Conservation (phyloP, 2,113 vertebrate species). For the Neotoma lepida region DNA sequence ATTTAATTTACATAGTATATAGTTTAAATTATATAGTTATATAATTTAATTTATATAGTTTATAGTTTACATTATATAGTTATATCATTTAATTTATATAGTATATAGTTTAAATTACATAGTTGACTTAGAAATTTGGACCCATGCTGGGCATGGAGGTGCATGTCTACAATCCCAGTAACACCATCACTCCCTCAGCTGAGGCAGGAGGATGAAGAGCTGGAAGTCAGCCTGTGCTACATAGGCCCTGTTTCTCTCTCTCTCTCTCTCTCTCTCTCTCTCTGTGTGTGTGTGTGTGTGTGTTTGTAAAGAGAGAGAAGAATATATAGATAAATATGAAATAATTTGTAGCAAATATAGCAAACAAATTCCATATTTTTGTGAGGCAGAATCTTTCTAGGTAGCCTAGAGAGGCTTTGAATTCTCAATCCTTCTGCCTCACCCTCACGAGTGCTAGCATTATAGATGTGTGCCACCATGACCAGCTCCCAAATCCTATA, state of each 20-base stretch:
- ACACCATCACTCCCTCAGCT: not conserved
- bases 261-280: too few species aligned
- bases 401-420: not conserved
- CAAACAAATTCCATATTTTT: not conserved
- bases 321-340: not conserved
- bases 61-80: too few species aligned
- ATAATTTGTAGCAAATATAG: not conserved
- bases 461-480: not conserved
- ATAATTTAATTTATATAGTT: too few species aligned
- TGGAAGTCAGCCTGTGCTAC: not conserved
- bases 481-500: not conserved
- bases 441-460: not conserved
- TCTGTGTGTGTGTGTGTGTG: too few species aligned
- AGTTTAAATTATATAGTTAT: too few species aligned
- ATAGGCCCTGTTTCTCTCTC: too few species aligned
- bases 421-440: not conserved
- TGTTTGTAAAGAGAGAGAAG: too few species aligned
- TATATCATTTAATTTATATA: too few species aligned
- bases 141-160: not conserved
- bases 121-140: not conserved
- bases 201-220: not conserved
- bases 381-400: not conserved
- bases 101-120: too few species aligned
- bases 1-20: too few species aligned
- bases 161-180: not conserved